Percentiles rank a stretch among this genome's conserved stretches.
phyloP scores from a whole-genome alignment of 2,797 vertebrate species.

The Odontamblyopus rebecca region DNA sequence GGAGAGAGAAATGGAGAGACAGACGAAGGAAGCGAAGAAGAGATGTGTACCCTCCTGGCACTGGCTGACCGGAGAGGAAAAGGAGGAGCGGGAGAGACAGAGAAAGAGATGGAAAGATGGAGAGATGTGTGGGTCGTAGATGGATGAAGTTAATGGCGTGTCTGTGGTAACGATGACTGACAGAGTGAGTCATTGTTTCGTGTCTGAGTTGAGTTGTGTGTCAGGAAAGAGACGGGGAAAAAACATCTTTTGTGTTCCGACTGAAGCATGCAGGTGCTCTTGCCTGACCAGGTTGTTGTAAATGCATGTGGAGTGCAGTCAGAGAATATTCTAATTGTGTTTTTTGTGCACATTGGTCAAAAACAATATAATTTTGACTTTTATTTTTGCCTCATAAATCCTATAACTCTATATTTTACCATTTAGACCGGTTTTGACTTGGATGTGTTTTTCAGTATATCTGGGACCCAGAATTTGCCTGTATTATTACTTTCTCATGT shows the following conservation, averaged over 20 bases:
- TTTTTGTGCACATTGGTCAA: no score
- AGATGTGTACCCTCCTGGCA: no score
- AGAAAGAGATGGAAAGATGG: not conserved
- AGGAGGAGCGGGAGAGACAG: not conserved
- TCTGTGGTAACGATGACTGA: conserved; percentile 34
- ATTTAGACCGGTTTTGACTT: no score
- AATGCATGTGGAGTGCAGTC: no score
- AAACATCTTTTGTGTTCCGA: conserved; percentile 46
- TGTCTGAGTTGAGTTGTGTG: conserved; percentile 41
- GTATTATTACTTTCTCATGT: no score
- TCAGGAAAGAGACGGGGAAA: not conserved
- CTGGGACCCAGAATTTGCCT: no score
- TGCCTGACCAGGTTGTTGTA: not conserved
- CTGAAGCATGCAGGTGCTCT: conserved; percentile 8
- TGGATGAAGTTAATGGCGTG: conserved; percentile 33
- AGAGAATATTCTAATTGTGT: no score
- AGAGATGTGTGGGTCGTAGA: conserved; percentile 5
- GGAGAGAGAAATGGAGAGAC: not conserved
- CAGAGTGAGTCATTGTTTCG: conserved; percentile 42
- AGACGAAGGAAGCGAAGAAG: not conserved
- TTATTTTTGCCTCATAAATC: no score
- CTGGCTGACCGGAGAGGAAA: not conserved
- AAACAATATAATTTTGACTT: no score
- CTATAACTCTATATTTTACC: no score
- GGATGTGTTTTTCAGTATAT: no score